Percentiles rank a stretch among this genome's conserved stretches.
Conservation (phyloP, 2,888 invertebrate species). For the Aporophyla lueneburgensis region DNA sequence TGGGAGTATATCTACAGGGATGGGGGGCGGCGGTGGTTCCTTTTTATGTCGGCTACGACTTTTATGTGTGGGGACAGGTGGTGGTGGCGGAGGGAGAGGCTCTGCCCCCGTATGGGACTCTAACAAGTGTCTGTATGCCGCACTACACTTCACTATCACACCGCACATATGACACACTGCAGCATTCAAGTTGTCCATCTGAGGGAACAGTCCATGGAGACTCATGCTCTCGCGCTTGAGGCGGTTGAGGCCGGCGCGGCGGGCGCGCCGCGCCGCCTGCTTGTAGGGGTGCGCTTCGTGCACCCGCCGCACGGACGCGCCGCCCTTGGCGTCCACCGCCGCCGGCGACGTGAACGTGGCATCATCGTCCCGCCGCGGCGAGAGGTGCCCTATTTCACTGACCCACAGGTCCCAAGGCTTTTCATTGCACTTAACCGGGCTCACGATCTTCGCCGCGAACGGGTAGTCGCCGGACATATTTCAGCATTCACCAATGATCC, state of each 20-base stretch:
- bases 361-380: slow-evolving; percentile 86
- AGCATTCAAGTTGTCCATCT: slow-evolving; percentile 94
- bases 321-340: slow-evolving; percentile 79
- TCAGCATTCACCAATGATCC: slow-evolving; percentile 77
- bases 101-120: slow-evolving; percentile 88
- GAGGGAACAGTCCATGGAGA: slow-evolving; percentile 95
- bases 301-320: slow-evolving; percentile 76
- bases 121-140: slow-evolving; percentile 93
- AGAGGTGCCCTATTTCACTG: slow-evolving; percentile 87
- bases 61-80: slow-evolving; percentile 79
- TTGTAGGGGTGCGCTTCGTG: slow-evolving; percentile 82
- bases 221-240: slow-evolving; percentile 92
- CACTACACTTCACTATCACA: slow-evolving; percentile 94
- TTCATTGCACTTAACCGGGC: slow-evolving; percentile 88
- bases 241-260: slow-evolving; percentile 89
- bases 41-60: slow-evolving; percentile 86
- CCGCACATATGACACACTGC: slow-evolving; percentile 95
- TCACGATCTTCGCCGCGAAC: slow-evolving; percentile 85
- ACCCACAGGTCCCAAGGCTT: slow-evolving; percentile 90
- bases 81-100: slow-evolving; percentile 87
- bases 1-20: slow-evolving; percentile 81
- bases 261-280: slow-evolving; percentile 75
- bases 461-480: slow-evolving; percentile 88
- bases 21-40: slow-evolving; percentile 80
- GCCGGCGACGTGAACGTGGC: slow-evolving; percentile 79